Evolutionary conservation across 2,888 invertebrate genomes (phyloP).

Genomic region (Phasia obesa): DNA sequence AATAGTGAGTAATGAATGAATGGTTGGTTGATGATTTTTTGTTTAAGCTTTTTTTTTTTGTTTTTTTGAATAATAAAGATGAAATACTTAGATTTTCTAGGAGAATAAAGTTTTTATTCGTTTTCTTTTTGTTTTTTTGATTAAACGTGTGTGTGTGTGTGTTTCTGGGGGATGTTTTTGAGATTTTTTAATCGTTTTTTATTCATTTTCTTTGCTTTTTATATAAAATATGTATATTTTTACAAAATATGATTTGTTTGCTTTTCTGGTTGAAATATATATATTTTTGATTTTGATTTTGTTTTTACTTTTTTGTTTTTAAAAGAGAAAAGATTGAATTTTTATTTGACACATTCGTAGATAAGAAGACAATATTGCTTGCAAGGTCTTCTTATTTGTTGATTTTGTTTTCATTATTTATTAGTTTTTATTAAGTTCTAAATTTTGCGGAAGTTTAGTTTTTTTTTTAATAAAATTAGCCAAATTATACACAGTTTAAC

Average conservation of each 20-base stretch:
- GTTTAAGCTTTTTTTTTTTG: conserved; percentile 6
- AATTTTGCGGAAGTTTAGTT: conserved; percentile 52
- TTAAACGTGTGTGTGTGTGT: conserved; percentile 25
- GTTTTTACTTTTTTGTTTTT: conserved; percentile 12
- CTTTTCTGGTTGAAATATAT: conserved; percentile 17
- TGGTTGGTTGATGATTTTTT: conserved; percentile 14
- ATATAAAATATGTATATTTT: conserved; percentile 69
- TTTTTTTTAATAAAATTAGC: conserved; percentile 41
- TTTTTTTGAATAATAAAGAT: conserved; percentile 32
- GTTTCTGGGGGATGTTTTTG: not conserved
- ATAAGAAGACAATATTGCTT: conserved; percentile 48
- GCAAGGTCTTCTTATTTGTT: conserved; percentile 53
- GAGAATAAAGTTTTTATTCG: not conserved
- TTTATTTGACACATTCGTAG: conserved; percentile 70
- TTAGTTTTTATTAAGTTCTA: conserved; percentile 18
- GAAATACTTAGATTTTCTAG: conserved; percentile 32
- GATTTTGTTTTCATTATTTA: conserved; percentile 33
- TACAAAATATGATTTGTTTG: conserved; percentile 69
- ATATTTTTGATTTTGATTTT: conserved; percentile 16
- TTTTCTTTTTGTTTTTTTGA: not conserved
- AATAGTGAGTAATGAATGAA: conserved; percentile 22
- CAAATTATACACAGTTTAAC: conserved; percentile 46
- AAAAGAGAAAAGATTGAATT: conserved; percentile 63
- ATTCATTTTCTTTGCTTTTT: conserved; percentile 39
- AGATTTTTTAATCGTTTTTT: conserved; percentile 16